Evolutionary conservation across 23 tunicate genomes (phyloP).

Genomic region (Halocynthia roretzi): DNA sequence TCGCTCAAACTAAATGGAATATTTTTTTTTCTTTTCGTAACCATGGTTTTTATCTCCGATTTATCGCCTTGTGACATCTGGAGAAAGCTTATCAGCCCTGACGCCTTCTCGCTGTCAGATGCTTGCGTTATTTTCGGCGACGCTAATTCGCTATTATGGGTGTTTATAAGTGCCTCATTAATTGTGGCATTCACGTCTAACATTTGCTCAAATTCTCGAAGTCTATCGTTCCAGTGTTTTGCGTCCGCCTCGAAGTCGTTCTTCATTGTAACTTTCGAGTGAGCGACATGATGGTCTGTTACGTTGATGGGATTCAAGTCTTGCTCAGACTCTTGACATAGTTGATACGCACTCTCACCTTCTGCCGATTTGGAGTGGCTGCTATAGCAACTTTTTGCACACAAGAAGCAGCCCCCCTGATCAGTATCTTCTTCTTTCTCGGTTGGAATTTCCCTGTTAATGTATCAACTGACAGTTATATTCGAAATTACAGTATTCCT

Average conservation of each 20-base stretch:
- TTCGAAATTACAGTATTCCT: no score
- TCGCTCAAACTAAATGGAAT: constrained; percentile 5
- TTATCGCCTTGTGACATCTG: background rate
- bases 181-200: no score
- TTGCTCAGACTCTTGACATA: no score
- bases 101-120: background rate
- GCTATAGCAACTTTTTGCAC: constrained; percentile 8
- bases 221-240: no score
- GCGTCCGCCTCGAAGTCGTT: no score
- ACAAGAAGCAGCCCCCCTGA: background rate
- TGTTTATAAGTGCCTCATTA: no score
- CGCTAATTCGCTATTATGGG: background rate
- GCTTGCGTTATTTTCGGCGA: background rate
- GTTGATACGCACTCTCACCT: background rate
- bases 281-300: no score
- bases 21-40: background rate
- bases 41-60: background rate
- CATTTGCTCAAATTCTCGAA: no score
- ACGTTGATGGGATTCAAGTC: no score
- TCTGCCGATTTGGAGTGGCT: constrained; percentile 6
- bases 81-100: constrained; percentile 4
- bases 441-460: no score
- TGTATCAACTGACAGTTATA: no score
- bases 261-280: no score
- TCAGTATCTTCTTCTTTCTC: background rate